These are phyloP conservation scores for Macrostomum lignano DNA, from an alignment of 1,140 invertebrate species.

Conservation along the genomic window DNA sequence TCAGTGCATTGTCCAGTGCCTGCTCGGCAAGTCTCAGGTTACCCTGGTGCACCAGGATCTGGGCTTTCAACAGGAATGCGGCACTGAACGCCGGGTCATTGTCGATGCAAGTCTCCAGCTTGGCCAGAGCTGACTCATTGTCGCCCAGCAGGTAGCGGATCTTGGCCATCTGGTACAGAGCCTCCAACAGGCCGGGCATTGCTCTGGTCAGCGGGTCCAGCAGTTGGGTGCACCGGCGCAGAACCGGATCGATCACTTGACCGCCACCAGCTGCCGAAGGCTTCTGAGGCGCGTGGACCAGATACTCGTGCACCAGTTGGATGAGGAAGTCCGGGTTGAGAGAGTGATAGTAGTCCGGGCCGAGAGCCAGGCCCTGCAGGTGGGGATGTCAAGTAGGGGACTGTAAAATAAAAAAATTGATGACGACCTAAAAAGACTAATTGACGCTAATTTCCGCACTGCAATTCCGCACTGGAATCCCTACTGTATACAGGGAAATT, in stretches of 20 bases:
- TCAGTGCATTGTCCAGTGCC: conserved; percentile 53
- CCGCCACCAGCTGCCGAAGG: conserved; percentile 29
- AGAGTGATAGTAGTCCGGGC: conserved; percentile 40
- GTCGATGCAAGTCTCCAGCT: conserved; percentile 42
- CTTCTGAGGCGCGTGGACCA: conserved; percentile 40
- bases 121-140: conserved; percentile 28
- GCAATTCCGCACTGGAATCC: too few relatives aligned
- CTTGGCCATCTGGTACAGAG: conserved; percentile 44
- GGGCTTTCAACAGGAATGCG: conserved; percentile 51
- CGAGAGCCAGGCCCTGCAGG: conserved; percentile 38
- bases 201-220: conserved; percentile 43
- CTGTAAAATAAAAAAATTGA: conserved; percentile 6
- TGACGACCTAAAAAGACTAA: too few relatives aligned
- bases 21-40: conserved; percentile 48
- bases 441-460: too few relatives aligned
- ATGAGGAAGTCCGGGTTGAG: conserved; percentile 60
- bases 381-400: conserved; percentile 3
- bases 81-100: conserved; percentile 45
- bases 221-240: conserved; percentile 35
- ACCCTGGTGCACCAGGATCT: conserved; percentile 40
- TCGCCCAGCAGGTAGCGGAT: conserved; percentile 47
- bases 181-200: conserved; percentile 48
- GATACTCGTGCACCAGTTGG: conserved; percentile 44
- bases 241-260: conserved; percentile 19
- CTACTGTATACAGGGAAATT: too few relatives aligned